These are phyloP conservation scores for Orussus abietinus DNA, from an alignment of 1,140 invertebrate genomes.

Conservation along the genomic window DNA sequence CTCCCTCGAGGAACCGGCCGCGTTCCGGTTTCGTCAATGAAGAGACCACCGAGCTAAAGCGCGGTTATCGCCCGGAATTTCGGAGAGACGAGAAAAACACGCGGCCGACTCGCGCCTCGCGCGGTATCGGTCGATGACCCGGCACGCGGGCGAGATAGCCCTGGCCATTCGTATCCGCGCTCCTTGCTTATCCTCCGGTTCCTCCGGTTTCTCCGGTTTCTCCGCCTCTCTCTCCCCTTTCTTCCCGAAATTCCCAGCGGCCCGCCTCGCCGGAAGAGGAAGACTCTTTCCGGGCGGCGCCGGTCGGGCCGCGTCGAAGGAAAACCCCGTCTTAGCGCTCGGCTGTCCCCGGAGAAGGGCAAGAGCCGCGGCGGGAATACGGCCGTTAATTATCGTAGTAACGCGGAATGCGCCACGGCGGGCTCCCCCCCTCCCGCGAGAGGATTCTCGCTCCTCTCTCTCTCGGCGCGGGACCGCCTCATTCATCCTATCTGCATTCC, in stretches of 20 bases:
- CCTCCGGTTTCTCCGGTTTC: background rate
- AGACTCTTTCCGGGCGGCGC: no score
- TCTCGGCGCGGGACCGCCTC: constrained; percentile 41
- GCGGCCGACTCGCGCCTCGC: no score
- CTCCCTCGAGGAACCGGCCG: no score
- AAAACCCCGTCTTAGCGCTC: no score
- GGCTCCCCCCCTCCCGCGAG: constrained; percentile 1
- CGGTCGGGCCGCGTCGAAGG: no score
- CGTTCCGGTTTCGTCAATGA: no score
- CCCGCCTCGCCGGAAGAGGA: no score
- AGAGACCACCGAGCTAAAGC: no score
- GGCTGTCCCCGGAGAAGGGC: no score
- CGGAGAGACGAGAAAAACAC: no score
- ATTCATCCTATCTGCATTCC: constrained; percentile 52
- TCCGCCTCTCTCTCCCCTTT: background rate
- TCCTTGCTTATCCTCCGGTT: constrained; percentile 10
- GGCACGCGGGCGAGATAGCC: constrained; percentile 28
- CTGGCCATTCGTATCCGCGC: constrained; percentile 26
- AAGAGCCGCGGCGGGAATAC: constrained; percentile 30
- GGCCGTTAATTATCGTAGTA: constrained; percentile 39
- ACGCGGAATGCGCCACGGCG: constrained; percentile 34
- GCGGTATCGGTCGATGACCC: constrained; percentile 40
- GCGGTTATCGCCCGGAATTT: no score
- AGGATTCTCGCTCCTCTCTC: background rate
- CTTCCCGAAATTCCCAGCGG: no score